These are phyloP conservation scores for Gibbula magus DNA, from an alignment of 2,888 invertebrate species.

Conservation along the genomic window DNA sequence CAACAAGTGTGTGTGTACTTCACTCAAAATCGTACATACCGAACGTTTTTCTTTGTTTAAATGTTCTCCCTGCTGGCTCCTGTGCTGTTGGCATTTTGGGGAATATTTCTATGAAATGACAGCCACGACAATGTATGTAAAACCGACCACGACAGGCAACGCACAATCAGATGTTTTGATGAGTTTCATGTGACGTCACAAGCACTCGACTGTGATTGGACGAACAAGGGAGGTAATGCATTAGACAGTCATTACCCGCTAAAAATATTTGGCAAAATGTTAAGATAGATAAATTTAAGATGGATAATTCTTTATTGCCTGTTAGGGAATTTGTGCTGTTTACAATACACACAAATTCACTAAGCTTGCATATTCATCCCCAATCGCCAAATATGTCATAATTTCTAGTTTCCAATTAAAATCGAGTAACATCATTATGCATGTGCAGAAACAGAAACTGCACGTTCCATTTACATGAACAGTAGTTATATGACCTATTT, in stretches of 20 bases:
- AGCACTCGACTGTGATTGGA: not conserved
- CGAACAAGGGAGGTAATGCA: not conserved
- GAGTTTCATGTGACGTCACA: constrained; percentile 16
- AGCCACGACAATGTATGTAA: not conserved
- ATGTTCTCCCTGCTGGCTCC: constrained; percentile 68
- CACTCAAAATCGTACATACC: constrained; percentile 64
- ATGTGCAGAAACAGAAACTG: too few species aligned
- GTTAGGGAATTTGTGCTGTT: too few species aligned
- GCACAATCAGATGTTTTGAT: constrained; percentile 17
- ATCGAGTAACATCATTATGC: too few species aligned
- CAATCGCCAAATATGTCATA: too few species aligned
- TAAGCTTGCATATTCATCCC: too few species aligned
- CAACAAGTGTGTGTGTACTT: not conserved
- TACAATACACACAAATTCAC: too few species aligned
- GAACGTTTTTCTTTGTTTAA: constrained; percentile 75
- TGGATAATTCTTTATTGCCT: too few species aligned
- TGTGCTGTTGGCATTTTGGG: constrained; percentile 63
- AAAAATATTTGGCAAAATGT: too few species aligned
- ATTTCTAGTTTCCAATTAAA: too few species aligned
- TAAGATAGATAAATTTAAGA: too few species aligned
- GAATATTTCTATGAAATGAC: not conserved
- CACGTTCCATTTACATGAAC: too few species aligned
- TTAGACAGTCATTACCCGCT: not conserved
- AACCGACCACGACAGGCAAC: not conserved
- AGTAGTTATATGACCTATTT: too few species aligned